Conservation (phyloP, 2,888 invertebrate species). For the Cepaea hortensis region DNA sequence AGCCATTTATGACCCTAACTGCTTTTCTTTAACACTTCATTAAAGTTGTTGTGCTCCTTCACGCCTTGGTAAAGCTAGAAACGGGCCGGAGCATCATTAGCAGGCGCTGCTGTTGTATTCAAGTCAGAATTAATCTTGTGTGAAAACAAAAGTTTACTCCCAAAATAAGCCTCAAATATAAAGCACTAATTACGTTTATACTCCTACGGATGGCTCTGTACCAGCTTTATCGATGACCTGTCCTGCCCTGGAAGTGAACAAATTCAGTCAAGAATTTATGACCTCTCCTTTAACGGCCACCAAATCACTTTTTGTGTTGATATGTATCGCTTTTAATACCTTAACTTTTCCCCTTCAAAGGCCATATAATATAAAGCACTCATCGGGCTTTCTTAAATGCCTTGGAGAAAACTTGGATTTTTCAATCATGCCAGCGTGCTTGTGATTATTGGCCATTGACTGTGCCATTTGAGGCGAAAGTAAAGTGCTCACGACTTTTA, state of each 20-base stretch:
- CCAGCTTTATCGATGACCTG: background rate
- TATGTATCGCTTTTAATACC: slow-evolving; percentile 2
- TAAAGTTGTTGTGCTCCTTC: too few relatives aligned
- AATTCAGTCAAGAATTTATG: slow-evolving; percentile 8
- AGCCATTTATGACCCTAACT: too few relatives aligned
- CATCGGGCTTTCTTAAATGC: slow-evolving; percentile 28
- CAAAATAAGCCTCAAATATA: background rate
- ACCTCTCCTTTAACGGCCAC: background rate
- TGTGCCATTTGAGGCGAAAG: slow-evolving; percentile 15
- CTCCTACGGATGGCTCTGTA: background rate
- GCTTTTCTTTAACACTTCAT: too few relatives aligned
- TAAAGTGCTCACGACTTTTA: slow-evolving; percentile 24
- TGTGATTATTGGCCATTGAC: slow-evolving; percentile 15
- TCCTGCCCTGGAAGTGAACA: background rate
- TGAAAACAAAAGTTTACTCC: background rate
- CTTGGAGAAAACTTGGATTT: background rate
- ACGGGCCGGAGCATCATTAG: too few relatives aligned
- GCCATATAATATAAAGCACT: slow-evolving; percentile 10
- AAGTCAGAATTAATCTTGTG: background rate
- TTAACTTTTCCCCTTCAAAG: slow-evolving; percentile 27
- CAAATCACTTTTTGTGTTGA: slow-evolving; percentile 27
- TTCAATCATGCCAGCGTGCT: slow-evolving; percentile 6
- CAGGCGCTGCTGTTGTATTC: too few relatives aligned
- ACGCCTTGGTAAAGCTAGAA: too few relatives aligned
- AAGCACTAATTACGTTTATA: slow-evolving; percentile 4